Base-by-base conservation (phyloP, 2,888 invertebrate genomes). In the Drosophila recens region DNA sequence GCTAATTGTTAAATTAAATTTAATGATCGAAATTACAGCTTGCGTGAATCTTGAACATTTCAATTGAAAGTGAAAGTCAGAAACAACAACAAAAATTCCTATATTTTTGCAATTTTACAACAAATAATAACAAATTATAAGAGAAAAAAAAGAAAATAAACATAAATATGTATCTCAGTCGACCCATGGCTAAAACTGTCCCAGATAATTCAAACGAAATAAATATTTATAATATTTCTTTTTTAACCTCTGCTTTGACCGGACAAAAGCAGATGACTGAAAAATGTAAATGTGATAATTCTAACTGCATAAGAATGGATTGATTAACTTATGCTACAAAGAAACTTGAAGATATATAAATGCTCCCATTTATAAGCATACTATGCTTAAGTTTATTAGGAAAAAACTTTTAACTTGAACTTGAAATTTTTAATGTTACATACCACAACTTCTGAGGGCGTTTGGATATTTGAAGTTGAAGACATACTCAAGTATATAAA, bases 11-110 rank as follows among this genome's bases (percentile, higher is more conserved):
- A 51, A 73, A 86, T 82, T 82, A 72, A 43, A 65, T 69, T 34
- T 69, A 82, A 82, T 88, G 67, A 57, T 53, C 53, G 30, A 63
- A 67, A 42, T 69, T 54, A 65, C 51, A 54, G 34, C 30, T 66
- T 40, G 61, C 70, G 64, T 67, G 67, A 53, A 69, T 70, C 65
- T 38, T 23, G 17, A 15, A 66, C 43, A 62, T 53, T 53, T 34
- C 17, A 72, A 66, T 61, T 66, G 53, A 67, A 69, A 80, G 87
- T 74, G 77, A 89, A 83, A 83, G 17, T 46, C 13, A 46, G 4
- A 36, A 54, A 27, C 36, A 46, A 38, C 27, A 63, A 36, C 15
- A 34, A 43, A 10, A 5, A 17, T 45, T 8, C 17, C 45, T 36
- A 40, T 6, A 34, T 43, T 23, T 45, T 43, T 20, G 48, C 3